Evolutionary conservation across 2,888 invertebrate species (phyloP).

Genomic region (Poecilus cupreus): DNA sequence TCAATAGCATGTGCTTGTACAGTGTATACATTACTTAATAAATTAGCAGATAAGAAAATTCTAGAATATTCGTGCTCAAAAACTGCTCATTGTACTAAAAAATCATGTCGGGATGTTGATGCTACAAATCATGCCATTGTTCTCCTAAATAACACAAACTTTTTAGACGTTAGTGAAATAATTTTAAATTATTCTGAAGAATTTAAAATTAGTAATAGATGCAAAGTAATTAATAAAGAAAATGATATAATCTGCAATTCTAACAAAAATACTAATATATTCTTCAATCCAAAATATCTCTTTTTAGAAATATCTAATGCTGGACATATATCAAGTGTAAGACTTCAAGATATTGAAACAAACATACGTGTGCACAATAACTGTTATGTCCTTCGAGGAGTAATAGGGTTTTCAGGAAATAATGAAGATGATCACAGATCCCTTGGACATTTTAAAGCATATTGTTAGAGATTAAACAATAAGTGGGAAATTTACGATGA

Average conservation of each 20-base stretch:
- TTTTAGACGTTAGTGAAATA: background rate
- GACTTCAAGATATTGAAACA: constrained; percentile 18
- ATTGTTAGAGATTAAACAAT: constrained; percentile 10
- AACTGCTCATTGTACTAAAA: background rate
- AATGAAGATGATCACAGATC: background rate
- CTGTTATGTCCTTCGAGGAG: constrained; percentile 17
- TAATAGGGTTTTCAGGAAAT: constrained; percentile 8
- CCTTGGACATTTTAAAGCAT: constrained; percentile 34
- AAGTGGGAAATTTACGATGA: constrained; percentile 31
- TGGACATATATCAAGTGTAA: constrained; percentile 10
- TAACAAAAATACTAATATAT: background rate
- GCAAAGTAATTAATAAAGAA: constrained; percentile 2
- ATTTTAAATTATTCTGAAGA: constrained; percentile 7
- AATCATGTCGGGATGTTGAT: background rate
- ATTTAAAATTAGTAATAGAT: constrained; percentile 4
- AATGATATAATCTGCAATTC: background rate
- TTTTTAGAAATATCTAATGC: constrained; percentile 15
- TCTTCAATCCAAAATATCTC: background rate
- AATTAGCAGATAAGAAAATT: constrained; percentile 9
- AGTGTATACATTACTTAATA: background rate
- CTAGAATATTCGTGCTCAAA: constrained; percentile 8
- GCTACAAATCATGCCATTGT: constrained; percentile 1
- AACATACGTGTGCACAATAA: background rate
- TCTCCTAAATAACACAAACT: background rate
- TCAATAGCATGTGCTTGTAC: constrained; percentile 2